phyloP scores from a whole-genome alignment of 2,113 vertebrate genomes.

The Ammodytes marinus region DNA sequence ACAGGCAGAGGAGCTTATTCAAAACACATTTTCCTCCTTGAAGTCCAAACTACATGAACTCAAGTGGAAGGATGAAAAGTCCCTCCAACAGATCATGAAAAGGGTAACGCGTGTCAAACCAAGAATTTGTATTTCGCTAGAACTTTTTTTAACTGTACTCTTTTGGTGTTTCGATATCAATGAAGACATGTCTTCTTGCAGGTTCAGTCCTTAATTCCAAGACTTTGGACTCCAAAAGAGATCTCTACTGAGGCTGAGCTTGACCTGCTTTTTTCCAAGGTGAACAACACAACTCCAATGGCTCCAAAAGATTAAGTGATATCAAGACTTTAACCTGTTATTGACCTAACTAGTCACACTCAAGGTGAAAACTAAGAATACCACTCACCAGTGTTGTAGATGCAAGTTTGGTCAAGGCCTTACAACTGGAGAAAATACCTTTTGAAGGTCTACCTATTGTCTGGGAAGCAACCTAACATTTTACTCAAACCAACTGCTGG shows the following conservation, averaged over 20 bases:
- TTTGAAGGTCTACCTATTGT: too few relatives aligned
- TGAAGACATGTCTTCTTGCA: slow-evolving; percentile 36
- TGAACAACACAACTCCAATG: slow-evolving; percentile 23
- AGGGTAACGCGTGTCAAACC: slow-evolving; percentile 68
- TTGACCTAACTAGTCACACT: too few relatives aligned
- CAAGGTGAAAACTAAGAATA: too few relatives aligned
- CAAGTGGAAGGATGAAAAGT: slow-evolving; percentile 68
- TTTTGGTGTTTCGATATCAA: not conserved
- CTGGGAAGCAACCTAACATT: too few relatives aligned
- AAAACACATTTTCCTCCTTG: slow-evolving; percentile 75
- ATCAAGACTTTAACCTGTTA: not conserved
- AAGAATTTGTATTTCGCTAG: not conserved
- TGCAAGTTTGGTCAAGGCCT: too few relatives aligned
- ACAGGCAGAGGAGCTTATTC: slow-evolving; percentile 80
- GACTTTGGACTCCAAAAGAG: slow-evolving; percentile 62
- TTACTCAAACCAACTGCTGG: too few relatives aligned
- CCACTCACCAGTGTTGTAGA: too few relatives aligned
- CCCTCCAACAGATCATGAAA: slow-evolving; percentile 62
- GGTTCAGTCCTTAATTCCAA: slow-evolving; percentile 76
- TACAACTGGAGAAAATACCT: too few relatives aligned
- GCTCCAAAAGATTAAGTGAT: not conserved
- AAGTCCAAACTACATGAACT: slow-evolving; percentile 75
- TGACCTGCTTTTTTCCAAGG: slow-evolving; percentile 77
- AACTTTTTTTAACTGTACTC: not conserved
- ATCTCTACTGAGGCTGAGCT: slow-evolving; percentile 58